Percentiles rank a stretch among this genome's conserved stretches.
Evolutionary conservation across 2,888 invertebrate species (phyloP).

Genomic region (Odontothrips loti): DNA sequence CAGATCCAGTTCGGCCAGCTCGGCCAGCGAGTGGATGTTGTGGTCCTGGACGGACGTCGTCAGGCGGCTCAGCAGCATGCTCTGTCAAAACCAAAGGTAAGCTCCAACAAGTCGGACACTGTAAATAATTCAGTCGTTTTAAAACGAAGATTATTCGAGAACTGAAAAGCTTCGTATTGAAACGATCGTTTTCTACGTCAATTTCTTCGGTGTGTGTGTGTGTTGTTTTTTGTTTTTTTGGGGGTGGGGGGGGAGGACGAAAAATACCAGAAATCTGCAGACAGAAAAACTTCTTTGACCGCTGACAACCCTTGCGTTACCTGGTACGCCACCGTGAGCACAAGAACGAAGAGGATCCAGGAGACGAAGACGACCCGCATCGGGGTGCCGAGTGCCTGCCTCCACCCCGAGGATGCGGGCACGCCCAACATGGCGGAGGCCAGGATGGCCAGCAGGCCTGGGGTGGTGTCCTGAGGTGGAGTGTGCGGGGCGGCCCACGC

Average conservation of each 20-base stretch:
- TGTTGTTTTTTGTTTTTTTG: no score
- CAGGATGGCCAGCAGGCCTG: background rate
- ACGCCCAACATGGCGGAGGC: background rate
- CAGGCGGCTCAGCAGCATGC: constrained; percentile 7
- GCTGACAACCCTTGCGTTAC: background rate
- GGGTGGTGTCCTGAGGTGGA: background rate
- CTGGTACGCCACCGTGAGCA: background rate
- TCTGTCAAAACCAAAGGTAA: background rate
- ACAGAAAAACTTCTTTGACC: no score
- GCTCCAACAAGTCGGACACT: no score
- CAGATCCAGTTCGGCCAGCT: background rate
- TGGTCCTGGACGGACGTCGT: background rate
- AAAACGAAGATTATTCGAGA: no score
- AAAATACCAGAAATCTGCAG: no score
- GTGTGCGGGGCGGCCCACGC: background rate
- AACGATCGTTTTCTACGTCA: no score
- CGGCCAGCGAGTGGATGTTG: constrained; percentile 6
- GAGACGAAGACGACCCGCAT: background rate
- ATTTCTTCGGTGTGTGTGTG: no score
- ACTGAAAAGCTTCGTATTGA: no score
- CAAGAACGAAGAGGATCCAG: background rate
- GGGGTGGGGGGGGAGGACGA: no score
- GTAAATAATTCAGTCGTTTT: no score
- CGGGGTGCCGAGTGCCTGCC: background rate
- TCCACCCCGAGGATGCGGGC: background rate